Base-by-base conservation (phyloP, 2,888 invertebrate genomes). In the Lamellibrachia satsuma region DNA sequence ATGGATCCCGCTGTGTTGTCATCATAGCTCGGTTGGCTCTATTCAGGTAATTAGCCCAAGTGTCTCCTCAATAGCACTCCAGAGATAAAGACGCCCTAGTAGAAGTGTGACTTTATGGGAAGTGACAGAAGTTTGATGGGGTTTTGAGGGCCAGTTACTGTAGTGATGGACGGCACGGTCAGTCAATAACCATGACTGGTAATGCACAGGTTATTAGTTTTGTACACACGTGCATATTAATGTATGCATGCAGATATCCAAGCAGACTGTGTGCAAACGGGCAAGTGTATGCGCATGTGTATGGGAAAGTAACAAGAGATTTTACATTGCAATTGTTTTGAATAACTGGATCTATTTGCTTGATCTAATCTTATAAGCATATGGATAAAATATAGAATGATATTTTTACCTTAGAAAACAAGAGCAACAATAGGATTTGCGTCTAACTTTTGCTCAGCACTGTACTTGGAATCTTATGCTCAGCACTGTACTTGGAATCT, bases 21-120 rank as follows among this genome's bases (percentile, higher is more conserved):
- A 22, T 75, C 22, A 75, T 22, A 15, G 75, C 22, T 15, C 1
- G n/a, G 75, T 39, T 6, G 75, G 15, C 15, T 75, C 75, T 22
- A 75, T 22, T 75, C n/a, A n/a, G 75, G 75, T 75, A 75, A 75
- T 75, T 75, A 75, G 75, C 75, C 75, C 75, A 75, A 75, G n/a
- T 75, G 75, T 22, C 22, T 75, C 75, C n/a, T n/a, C 22, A n/a
- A 75, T 75, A 75, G 75, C 75, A 75, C 75, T 22, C 6, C 22
- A 22, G 22, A n/a, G 75, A 75, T 75, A 75, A 22, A 22, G 75
- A 75, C 15, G 75, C n/a, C 22, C 22, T 15, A 60, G 7, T 60
- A 15, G 11, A 60, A 15, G 11, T 60, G 60, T 60, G 60, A 75
- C 15, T 11, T 75, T 75, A 75, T 75, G 75, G 75, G 22, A 75